These are phyloP conservation scores for Pseudoips prasinana DNA, from an alignment of 2,888 invertebrate species.

Conservation along the genomic window DNA sequence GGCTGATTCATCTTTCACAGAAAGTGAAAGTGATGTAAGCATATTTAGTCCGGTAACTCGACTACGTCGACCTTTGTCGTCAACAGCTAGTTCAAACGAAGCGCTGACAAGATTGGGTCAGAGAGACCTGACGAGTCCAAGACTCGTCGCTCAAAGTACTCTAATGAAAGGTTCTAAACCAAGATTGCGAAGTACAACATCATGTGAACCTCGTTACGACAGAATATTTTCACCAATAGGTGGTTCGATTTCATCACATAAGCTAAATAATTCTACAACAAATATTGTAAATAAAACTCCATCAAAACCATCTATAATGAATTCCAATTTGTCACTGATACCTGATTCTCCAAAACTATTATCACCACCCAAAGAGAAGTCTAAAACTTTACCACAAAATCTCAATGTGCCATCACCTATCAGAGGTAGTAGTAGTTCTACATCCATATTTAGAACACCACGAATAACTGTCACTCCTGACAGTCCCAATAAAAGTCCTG, in stretches of 20 bases:
- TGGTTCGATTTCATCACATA: constrained; percentile 63
- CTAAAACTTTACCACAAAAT: constrained; percentile 84
- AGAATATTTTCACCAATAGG: constrained; percentile 70
- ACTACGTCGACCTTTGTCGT: constrained; percentile 67
- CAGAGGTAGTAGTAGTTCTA: constrained; percentile 71
- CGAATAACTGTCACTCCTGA: constrained; percentile 73
- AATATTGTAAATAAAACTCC: constrained; percentile 57
- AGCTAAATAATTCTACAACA: constrained; percentile 62
- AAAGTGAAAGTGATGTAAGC: constrained; percentile 74
- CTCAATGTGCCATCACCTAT: constrained; percentile 71
- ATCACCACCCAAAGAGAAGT: constrained; percentile 75
- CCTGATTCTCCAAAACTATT: constrained; percentile 74
- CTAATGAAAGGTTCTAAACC: constrained; percentile 59
- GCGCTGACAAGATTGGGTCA: constrained; percentile 64
- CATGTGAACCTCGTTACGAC: constrained; percentile 72
- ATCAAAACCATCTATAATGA: constrained; percentile 61
- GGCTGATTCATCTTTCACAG: constrained; percentile 67
- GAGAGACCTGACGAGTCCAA: constrained; percentile 65
- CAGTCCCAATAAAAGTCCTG: constrained; percentile 79
- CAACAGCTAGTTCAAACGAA: constrained; percentile 71
- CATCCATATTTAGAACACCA: constrained; percentile 70
- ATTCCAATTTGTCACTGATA: constrained; percentile 72
- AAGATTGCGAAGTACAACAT: constrained; percentile 67
- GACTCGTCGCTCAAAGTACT: constrained; percentile 63
- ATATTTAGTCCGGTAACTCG: constrained; percentile 64